A percentile compares a stretch with the other conserved stretches of the same genome.
Conservation (phyloP, 2,888 invertebrate genomes). For the Blera fallax region DNA sequence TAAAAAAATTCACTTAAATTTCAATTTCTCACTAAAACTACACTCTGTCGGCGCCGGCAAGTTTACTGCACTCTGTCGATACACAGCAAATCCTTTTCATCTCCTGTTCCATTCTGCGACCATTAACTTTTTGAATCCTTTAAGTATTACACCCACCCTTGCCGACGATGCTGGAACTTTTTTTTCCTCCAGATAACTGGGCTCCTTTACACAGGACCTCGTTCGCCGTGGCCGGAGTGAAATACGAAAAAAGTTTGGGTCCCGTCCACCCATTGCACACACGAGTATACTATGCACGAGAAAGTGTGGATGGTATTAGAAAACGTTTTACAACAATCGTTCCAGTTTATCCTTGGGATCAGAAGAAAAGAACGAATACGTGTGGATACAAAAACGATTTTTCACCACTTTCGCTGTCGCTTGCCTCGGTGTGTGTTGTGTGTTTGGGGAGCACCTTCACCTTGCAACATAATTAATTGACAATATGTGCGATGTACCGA, state of each 20-base stretch:
- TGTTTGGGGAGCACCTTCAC: slow-evolving; percentile 38
- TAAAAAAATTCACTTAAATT: slow-evolving; percentile 18
- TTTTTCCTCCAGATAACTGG: background rate
- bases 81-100: slow-evolving; percentile 18
- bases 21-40: slow-evolving; percentile 17
- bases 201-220: background rate
- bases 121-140: slow-evolving; percentile 46
- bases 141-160: slow-evolving; percentile 6
- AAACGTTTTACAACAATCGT: slow-evolving; percentile 63
- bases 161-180: background rate
- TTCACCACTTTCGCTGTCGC: slow-evolving; percentile 48
- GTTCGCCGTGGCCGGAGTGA: background rate
- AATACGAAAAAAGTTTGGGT: background rate
- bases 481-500: slow-evolving; percentile 55
- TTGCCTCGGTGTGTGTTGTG: background rate
- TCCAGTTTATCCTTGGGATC: slow-evolving; percentile 55
- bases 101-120: slow-evolving; percentile 19
- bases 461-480: slow-evolving; percentile 56
- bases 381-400: slow-evolving; percentile 69
- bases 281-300: background rate
- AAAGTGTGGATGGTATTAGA: slow-evolving; percentile 45
- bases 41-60: background rate
- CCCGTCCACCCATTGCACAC: background rate
- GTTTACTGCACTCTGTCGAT: slow-evolving; percentile 20
- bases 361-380: slow-evolving; percentile 52